phyloP scores from a whole-genome alignment of 2,797 vertebrate genomes.

The Acridotheres tristis region DNA sequence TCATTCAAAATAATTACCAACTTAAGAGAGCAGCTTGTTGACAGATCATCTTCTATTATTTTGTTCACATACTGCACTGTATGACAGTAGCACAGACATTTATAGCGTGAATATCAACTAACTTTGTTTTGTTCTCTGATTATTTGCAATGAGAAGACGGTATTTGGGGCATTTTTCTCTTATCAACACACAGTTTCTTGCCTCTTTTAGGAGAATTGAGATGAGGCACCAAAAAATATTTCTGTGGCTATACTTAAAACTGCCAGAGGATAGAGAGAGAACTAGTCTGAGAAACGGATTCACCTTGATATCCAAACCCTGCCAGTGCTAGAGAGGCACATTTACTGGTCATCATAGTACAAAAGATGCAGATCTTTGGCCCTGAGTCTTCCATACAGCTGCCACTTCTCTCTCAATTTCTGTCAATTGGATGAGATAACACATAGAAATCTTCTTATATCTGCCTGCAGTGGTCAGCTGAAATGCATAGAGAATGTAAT shows the following conservation, averaged over 20 bases:
- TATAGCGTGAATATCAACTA: conserved; percentile 60
- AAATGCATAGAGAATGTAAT: background rate
- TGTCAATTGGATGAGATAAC: background rate
- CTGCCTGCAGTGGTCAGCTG: background rate
- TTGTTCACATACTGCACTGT: conserved; percentile 71
- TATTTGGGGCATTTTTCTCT: background rate
- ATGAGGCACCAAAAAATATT: background rate
- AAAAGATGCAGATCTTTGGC: background rate
- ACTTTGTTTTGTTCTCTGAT: conserved; percentile 49
- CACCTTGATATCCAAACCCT: background rate
- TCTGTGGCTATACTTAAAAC: background rate
- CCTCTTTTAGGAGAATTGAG: background rate
- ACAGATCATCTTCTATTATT: conserved; percentile 74
- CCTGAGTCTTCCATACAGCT: background rate
- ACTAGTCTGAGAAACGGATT: background rate
- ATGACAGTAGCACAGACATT: conserved; percentile 71
- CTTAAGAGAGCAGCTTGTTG: conserved; percentile 74
- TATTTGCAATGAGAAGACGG: background rate
- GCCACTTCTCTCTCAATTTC: background rate
- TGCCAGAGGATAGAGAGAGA: background rate
- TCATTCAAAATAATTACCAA: conserved; percentile 74
- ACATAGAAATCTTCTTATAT: background rate
- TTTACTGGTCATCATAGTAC: background rate
- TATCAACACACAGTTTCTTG: background rate
- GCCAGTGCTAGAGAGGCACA: background rate